phyloP scores from a whole-genome alignment of 1,140 invertebrate genomes.

The Brachionus calyciflorus region DNA sequence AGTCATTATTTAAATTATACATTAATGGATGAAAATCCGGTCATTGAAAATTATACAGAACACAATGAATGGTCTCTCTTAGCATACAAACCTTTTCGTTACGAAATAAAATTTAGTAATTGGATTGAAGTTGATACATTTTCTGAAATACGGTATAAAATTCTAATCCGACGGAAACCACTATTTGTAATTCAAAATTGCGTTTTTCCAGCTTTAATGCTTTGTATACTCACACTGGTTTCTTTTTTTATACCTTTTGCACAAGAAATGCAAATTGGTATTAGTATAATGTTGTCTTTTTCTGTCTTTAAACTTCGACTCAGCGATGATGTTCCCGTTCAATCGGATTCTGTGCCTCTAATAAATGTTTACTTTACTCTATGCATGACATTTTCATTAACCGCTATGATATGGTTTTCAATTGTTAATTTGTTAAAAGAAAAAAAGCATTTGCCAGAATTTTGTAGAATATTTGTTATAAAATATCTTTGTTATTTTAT shows the following conservation, averaged over 20 bases:
- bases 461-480: not conserved
- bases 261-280: conserved; percentile 47
- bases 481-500: conserved; percentile 28
- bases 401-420: conserved; percentile 45
- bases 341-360: conserved; percentile 33
- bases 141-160: conserved; percentile 32
- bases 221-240: conserved; percentile 25
- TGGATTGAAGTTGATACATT: conserved; percentile 46
- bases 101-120: conserved; percentile 19
- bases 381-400: conserved; percentile 45
- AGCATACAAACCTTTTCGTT: not conserved
- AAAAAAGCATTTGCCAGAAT: conserved; percentile 18
- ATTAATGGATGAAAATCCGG: conserved; percentile 24
- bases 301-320: conserved; percentile 38
- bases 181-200: conserved; percentile 44
- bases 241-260: conserved; percentile 47
- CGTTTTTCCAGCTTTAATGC: conserved; percentile 44
- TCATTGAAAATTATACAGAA: conserved; percentile 41
- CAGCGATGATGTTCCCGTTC: conserved; percentile 31
- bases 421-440: conserved; percentile 34
- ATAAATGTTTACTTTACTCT: conserved; percentile 45
- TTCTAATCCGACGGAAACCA: conserved; percentile 36
- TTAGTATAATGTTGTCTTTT: conserved; percentile 46
- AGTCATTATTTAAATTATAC: conserved; percentile 40
- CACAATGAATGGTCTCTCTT: conserved; percentile 45